Conservation (phyloP, 2,113 vertebrate genomes). For the Apteryx mantelli region DNA sequence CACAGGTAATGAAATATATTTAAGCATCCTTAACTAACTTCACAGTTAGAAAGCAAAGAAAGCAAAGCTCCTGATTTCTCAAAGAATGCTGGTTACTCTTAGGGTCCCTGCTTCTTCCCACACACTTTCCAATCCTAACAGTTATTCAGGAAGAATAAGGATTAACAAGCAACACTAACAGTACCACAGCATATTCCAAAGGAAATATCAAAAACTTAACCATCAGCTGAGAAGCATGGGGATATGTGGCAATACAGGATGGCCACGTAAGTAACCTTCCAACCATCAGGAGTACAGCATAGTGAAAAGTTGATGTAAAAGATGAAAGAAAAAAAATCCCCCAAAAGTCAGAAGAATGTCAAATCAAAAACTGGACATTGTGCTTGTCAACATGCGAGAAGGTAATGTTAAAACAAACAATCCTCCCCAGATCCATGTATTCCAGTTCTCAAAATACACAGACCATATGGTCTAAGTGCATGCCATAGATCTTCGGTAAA, state of each 20-base stretch:
- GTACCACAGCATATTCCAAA: no score
- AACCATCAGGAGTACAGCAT: neutral
- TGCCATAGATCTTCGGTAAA: neutral
- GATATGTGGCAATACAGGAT: neutral
- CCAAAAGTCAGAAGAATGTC: neutral
- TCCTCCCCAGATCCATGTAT: neutral
- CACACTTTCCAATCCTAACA: no score
- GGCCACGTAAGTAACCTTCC: neutral
- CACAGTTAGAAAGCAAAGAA: neutral
- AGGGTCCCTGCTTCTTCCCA: no score
- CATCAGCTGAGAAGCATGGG: no score
- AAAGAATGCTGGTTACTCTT: no score
- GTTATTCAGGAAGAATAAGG: no score
- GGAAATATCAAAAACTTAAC: no score
- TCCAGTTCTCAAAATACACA: neutral
- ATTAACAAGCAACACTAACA: no score
- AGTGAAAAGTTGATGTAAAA: neutral
- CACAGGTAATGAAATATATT: neutral
- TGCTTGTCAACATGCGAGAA: neutral
- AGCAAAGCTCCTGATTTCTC: neutral
- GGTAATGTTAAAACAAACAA: neutral
- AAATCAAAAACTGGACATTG: neutral
- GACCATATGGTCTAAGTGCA: neutral
- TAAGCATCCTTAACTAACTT: neutral
- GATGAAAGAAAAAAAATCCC: neutral